Evolutionary conservation across 2,113 vertebrate species (phyloP).

Genomic region (Lepus americanus): DNA sequence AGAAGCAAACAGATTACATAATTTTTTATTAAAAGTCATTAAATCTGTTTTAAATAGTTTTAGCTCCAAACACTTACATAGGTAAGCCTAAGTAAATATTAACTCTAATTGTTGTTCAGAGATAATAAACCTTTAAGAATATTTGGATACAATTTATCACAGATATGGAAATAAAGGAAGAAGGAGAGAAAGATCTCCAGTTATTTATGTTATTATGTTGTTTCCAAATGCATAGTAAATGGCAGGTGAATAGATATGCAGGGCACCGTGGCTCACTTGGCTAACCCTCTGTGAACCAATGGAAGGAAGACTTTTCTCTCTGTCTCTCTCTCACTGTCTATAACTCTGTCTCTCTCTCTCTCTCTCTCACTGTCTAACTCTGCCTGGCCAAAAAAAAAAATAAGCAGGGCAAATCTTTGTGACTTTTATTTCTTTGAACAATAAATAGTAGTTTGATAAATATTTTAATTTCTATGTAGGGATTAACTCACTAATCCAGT

Average conservation of each 20-base stretch:
- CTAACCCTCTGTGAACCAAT: too few species aligned
- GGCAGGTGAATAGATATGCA: neutral
- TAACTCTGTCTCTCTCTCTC: too few species aligned
- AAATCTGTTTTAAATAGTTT: constrained; percentile 7
- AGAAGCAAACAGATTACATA: constrained; percentile 52
- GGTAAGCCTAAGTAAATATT: neutral
- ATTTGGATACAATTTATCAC: neutral
- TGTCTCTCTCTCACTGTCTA: too few species aligned
- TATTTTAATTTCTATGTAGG: neutral
- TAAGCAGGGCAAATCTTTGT: neutral
- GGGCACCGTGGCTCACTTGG: neutral
- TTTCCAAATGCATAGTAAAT: neutral
- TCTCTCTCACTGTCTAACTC: too few species aligned
- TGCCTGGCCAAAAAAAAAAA: neutral
- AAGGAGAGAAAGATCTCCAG: neutral
- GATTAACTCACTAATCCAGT: neutral
- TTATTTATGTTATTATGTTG: neutral
- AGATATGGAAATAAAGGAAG: neutral
- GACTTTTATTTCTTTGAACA: neutral
- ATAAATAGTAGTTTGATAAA: neutral
- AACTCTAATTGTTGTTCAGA: neutral
- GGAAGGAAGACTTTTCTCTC: too few species aligned
- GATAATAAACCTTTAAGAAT: neutral
- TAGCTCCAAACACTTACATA: neutral
- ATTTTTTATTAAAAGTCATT: constrained; percentile 32